Conservation (phyloP, 2,888 invertebrate genomes). For the Pantelozetes paolii region DNA sequence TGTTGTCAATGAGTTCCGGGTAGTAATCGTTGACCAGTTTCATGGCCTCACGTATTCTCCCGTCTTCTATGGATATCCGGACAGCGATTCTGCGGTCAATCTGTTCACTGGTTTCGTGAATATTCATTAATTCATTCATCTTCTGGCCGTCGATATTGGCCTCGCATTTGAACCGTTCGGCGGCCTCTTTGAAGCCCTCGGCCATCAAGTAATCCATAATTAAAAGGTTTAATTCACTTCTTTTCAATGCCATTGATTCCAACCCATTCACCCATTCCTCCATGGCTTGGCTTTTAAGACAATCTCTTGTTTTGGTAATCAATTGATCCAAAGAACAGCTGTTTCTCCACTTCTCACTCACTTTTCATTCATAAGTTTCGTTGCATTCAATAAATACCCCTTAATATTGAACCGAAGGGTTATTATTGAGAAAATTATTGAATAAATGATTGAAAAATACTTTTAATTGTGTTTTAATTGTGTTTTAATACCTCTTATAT, state of each 20-base stretch:
- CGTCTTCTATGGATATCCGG: conserved; percentile 86
- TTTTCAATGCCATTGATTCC: conserved; percentile 65
- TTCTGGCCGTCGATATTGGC: conserved; percentile 66
- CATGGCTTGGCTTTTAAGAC: not conserved
- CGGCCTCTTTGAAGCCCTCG: conserved; percentile 74
- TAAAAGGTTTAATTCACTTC: conserved; percentile 90
- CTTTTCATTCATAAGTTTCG: no score
- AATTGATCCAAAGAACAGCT: not conserved
- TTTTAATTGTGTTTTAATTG: no score
- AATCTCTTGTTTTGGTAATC: not conserved
- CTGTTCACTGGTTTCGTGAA: conserved; percentile 62
- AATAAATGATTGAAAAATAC: no score
- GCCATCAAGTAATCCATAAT: conserved; percentile 94
- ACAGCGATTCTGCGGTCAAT: conserved; percentile 88
- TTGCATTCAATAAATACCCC: no score
- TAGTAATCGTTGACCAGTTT: conserved; percentile 87
- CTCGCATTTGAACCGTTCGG: conserved; percentile 91
- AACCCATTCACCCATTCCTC: conserved; percentile 31
- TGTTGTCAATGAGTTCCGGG: conserved; percentile 89
- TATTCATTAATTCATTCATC: conserved; percentile 24
- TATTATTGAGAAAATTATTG: no score
- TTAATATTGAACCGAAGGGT: no score
- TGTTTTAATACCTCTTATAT: no score
- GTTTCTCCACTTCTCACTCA: not conserved
- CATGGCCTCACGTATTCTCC: conserved; percentile 87